phyloP scores from a whole-genome alignment of 37 sponge, comb jelly and placozoan genomes.

The Oscarella lobularis region DNA sequence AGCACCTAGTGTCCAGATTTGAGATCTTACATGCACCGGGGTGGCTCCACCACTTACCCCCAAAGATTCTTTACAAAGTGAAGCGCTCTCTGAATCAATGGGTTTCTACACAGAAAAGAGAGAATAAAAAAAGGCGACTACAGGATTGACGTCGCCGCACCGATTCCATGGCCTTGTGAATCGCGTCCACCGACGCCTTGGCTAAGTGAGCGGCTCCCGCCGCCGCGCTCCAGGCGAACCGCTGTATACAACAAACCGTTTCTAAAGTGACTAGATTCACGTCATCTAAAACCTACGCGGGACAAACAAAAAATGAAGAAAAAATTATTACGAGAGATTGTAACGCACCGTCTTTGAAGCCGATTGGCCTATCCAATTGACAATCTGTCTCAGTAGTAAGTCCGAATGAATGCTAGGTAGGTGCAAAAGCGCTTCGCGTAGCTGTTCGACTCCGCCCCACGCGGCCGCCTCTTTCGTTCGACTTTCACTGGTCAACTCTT shows the following conservation, averaged over 20 bases:
- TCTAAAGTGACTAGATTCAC: neutral
- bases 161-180: no score
- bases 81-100: neutral
- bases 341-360: neutral
- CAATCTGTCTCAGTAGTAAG: neutral
- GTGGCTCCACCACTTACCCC: neutral
- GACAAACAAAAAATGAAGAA: no score
- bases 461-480: no score
- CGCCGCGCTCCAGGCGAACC: neutral
- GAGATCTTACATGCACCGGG: no score
- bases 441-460: no score
- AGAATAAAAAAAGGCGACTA: no score
- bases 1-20: neutral
- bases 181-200: neutral
- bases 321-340: no score
- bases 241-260: neutral
- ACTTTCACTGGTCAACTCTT: no score
- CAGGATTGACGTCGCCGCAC: no score
- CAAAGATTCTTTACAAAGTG: neutral
- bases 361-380: neutral
- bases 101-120: no score
- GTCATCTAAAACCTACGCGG: no score
- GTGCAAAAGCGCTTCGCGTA: neutral
- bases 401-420: neutral
- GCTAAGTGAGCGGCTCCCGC: neutral